These are phyloP conservation scores for Gadopsis marmoratus DNA, from an alignment of 2,797 vertebrate species.

Conservation along the genomic window DNA sequence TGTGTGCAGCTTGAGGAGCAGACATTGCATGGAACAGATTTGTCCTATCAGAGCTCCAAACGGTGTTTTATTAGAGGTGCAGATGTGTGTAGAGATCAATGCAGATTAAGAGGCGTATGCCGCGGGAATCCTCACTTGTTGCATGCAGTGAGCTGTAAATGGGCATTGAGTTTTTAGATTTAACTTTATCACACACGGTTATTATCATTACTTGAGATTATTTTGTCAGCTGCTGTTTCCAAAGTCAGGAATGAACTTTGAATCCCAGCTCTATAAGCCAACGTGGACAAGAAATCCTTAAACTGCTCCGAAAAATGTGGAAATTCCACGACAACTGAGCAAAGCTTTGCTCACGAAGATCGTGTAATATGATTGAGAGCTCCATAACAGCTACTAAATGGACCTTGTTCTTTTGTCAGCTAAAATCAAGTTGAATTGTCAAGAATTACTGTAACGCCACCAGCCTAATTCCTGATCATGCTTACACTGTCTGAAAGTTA, in stretches of 20 bases:
- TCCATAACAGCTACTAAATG: no score
- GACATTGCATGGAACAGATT: conserved; percentile 37
- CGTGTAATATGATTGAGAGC: no score
- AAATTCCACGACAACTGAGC: neutral
- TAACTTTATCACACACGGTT: neutral
- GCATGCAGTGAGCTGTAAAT: neutral
- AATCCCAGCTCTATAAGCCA: neutral
- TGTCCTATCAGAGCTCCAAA: conserved; percentile 41
- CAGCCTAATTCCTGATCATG: no score
- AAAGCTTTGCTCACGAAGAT: no score
- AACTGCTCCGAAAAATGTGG: neutral
- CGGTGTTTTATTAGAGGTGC: conserved; percentile 49
- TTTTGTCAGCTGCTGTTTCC: neutral
- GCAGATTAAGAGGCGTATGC: conserved; percentile 30
- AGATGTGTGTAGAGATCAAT: conserved; percentile 54
- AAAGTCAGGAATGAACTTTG: conserved; percentile 4
- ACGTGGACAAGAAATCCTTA: no score
- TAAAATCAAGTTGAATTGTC: no score
- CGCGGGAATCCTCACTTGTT: conserved; percentile 6
- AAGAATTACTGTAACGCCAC: no score
- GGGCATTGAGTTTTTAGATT: neutral
- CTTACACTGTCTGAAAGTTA: no score
- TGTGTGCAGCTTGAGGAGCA: conserved; percentile 23
- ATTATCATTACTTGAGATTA: neutral
- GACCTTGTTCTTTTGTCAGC: no score